Base-by-base conservation (phyloP, 2,113 vertebrate genomes). In the Corvus cornix region DNA sequence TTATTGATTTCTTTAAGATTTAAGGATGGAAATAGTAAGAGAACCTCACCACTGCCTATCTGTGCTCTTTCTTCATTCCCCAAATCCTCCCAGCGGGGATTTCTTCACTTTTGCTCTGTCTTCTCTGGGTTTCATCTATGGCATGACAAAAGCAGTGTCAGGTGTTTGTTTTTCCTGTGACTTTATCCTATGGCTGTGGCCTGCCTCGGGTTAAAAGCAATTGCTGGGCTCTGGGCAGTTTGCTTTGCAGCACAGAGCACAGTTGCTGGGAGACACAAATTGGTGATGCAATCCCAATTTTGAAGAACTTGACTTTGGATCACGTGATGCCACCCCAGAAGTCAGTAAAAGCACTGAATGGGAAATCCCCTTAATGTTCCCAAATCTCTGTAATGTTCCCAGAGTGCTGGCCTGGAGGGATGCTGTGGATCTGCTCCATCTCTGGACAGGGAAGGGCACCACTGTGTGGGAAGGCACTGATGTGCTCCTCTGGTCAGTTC, bases 251-350 rank as follows among this genome's bases (percentile, higher is more conserved):
- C 77, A 59, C 37, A 56, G n/a, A 84, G 58, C 56, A 31, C 72
- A 48, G 90, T 82, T 93, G 72, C 90, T 63, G 86, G 83, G 86
- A 95, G 83, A 81, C 94, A 35, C 6, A 3, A 81, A 46, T 52
- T 0, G 1, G 39, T 84, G 94, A 84, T 4, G 39, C 56, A 91
- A 49, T 74, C 52, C 26, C 3, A 10, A 0, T 55, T 90, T 64
- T 8, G 31, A 85, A 84, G 68, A 85, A 64, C 46, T 68, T 69
- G 75, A 66, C 77, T 81, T 59, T 6, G 28, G 59, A 23, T 53
- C 52, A 33, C 0, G 4, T 70, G 73, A 44, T 2, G 26, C 31
- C 56, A 60, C 24, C 44, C n/a, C 84, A 85, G 66, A 33, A 74
- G 27, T 39, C 52, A 64, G 24, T 63, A 13, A 72, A 90, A 90